Base-by-base conservation (phyloP, 2,888 invertebrate genomes). In the Sesamia inferens region DNA sequence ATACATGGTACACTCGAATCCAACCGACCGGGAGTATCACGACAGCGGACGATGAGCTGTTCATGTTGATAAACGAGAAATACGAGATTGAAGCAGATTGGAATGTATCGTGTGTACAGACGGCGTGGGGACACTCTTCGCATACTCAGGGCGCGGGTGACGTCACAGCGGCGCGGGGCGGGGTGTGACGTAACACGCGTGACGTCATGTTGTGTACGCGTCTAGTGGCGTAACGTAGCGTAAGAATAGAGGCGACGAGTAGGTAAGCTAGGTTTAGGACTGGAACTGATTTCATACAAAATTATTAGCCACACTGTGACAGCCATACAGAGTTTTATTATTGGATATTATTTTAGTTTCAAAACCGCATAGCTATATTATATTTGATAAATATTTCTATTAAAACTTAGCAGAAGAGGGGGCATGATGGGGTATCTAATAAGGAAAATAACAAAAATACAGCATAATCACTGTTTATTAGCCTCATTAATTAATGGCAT, bases 281-380 rank as follows among this genome's bases (percentile, higher is more conserved):
- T 58, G 13, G 51, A 68, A 68, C 71, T 74, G 48, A 78, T 70
- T 70, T 71, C 63, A 68, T 44, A 74, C 62, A 63, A 71, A 47
- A 57, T 54, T 8, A 64, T 62, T 68, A 13, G 70, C 61, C 58
- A 39, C 62, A 6, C 24, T 0, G 63, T 68, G 73, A 69, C 63
- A 13, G 70, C 61, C 58, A 39, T 59, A 6, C 67, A 67, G 77
- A 74, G 66, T 74, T 77, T 76, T 71, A 71, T 74, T 59, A 42
- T 74, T 68, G 64, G 39, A 62, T 44, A 57, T 62, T 73, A 77
- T 24, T 76, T 79, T 79, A 63, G 71, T 71, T 76, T 69, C 44
- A 78, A 47, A 79, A 70, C 79, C 61, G 19, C 67, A 61, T 61
- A 66, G 51, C 61, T 72, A 82, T 79, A 73, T 78, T 82, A 72